A percentile compares a stretch with the other conserved stretches of the same genome.
phyloP scores from a whole-genome alignment of 2,888 invertebrate genomes.

The Polymixis flavicincta region DNA sequence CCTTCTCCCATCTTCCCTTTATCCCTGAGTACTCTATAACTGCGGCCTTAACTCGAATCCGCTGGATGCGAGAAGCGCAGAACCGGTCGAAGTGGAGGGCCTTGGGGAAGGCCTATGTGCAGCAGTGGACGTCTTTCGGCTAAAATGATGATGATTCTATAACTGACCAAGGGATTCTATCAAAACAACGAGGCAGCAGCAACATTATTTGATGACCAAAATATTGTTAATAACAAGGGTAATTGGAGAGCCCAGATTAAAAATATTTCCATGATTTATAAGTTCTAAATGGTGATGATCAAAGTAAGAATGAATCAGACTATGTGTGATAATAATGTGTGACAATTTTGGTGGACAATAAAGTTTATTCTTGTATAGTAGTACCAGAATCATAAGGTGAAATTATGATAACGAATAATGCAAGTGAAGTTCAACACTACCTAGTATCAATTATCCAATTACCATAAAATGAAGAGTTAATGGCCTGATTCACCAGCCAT shows the following conservation, averaged over 20 bases:
- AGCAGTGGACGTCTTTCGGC: no score
- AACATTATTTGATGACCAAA: neutral
- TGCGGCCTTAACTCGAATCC: no score
- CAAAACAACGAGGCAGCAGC: neutral
- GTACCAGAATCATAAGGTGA: neutral
- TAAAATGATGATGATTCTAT: neutral
- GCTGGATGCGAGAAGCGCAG: no score
- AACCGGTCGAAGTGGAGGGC: no score
- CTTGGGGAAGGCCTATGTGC: no score
- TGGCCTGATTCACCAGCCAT: neutral
- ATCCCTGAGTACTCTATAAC: no score
- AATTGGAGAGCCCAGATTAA: neutral
- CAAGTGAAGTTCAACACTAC: neutral
- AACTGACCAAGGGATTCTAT: neutral
- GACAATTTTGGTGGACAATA: neutral
- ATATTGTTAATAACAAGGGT: neutral
- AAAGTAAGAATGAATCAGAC: neutral
- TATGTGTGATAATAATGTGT: neutral
- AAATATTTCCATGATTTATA: neutral
- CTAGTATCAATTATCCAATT: neutral
- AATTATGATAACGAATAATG: neutral
- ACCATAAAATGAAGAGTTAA: no score
- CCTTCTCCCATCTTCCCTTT: neutral
- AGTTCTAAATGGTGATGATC: neutral
- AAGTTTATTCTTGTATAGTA: neutral